Base-by-base conservation (phyloP, 2,113 vertebrate species). In the Cygnus atratus region DNA sequence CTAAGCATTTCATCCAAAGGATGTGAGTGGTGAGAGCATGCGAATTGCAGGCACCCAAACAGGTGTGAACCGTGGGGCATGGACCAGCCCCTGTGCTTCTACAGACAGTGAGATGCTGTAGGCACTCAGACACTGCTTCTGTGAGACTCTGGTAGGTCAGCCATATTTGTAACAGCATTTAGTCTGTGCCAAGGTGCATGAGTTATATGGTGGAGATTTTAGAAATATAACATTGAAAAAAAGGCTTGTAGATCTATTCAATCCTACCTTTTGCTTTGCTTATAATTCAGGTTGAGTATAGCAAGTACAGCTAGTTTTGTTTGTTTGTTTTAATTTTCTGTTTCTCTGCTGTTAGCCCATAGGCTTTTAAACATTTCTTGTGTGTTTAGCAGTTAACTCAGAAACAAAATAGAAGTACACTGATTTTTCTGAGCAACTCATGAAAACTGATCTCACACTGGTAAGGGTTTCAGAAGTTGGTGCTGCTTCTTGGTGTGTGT, bases 1-100 rank as follows among this genome's bases (percentile, higher is more conserved):
- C 67, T 70, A 50, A 8, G 14, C 35, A 28, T 6, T 7, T 39
- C 50, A 43, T 71, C 57, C 57, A 68, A 57, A 71, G 63, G 7
- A 31, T 1, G 0, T 0, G 4, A 33, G 70, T 7, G 9, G 25
- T 0, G 0, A 50, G 43, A 54, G 29, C 0, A 0, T 25, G 59
- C 19, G 43, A 46, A 54, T 0, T 31, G 35, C 48, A 61, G 67
- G 54, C 35, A 82, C 39, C 72, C 54, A 65, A 71, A 73, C 77
- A 44, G 54, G 3, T 20, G 6, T 1, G 41, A 81, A 63, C 17
- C 41, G 7, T 31, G 5, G 63, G 22, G 17, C 72, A 41, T 20
- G 58, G 58, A 35, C 18, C 10, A 20, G 26, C 22, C 19, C 50
- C 55, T 37, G 18, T 31, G 13, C 48, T 41, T 29, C 54, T n/a